Conservation (phyloP, 2,113 vertebrate species). For the Procapra przewalskii region DNA sequence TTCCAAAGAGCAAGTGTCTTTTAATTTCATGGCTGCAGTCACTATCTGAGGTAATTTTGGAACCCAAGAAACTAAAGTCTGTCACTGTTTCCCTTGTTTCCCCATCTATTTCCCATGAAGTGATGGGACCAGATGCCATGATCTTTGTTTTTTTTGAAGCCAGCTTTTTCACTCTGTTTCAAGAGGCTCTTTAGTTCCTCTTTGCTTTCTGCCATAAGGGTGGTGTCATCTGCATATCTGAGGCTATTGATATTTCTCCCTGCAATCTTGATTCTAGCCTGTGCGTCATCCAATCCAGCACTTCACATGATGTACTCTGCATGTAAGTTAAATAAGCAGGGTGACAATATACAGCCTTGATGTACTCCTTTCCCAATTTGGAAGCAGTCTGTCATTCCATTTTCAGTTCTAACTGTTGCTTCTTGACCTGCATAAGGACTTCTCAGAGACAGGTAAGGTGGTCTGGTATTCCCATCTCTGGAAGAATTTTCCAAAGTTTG, state of each 20-base stretch:
- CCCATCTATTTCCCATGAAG: background rate
- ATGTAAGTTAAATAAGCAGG: background rate
- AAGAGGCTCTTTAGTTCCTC: background rate
- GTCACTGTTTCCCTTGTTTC: background rate
- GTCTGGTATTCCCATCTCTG: background rate
- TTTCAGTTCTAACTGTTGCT: background rate
- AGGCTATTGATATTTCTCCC: background rate
- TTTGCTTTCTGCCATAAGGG: background rate
- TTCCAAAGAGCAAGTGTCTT: background rate
- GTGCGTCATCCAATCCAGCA: background rate
- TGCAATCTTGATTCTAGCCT: background rate
- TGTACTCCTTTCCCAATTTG: background rate
- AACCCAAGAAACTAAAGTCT: background rate
- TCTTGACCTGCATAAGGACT: background rate
- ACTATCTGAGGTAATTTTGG: background rate
- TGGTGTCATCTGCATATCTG: background rate
- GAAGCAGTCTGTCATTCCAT: background rate
- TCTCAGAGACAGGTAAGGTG: background rate
- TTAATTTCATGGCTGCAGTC: background rate
- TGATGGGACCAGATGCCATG: background rate
- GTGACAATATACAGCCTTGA: background rate
- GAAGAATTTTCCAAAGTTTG: background rate
- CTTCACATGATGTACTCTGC: background rate
- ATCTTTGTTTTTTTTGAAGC: background rate
- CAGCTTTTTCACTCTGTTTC: background rate